Evolutionary conservation across 1,140 invertebrate species (phyloP).

Genomic region (Melitaea cinxia): DNA sequence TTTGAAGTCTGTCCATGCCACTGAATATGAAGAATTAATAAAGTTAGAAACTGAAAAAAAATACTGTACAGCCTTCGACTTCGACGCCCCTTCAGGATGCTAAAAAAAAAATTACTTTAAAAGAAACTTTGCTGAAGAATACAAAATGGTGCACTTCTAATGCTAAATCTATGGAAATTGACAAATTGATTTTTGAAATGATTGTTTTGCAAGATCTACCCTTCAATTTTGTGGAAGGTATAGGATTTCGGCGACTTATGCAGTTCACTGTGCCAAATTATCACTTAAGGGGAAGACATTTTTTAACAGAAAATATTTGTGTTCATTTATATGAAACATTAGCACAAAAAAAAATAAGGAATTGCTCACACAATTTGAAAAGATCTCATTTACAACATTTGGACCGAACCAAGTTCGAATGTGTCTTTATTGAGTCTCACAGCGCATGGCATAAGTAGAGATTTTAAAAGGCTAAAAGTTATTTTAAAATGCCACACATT

Average conservation of each 20-base stretch:
- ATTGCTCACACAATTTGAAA: conserved; percentile 20
- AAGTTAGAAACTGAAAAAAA: too few relatives aligned
- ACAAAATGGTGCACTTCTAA: conserved; percentile 20
- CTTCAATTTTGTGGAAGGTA: not conserved
- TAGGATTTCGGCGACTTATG: conserved; percentile 17
- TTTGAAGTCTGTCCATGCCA: too few relatives aligned
- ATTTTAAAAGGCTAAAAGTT: conserved; percentile 28
- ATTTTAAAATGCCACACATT: conserved; percentile 26
- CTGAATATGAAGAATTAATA: too few relatives aligned
- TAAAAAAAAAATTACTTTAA: not conserved
- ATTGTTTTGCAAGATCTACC: too few relatives aligned
- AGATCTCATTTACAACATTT: conserved; percentile 23
- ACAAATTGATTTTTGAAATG: too few relatives aligned
- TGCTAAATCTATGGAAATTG: not conserved
- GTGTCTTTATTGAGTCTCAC: conserved; percentile 21
- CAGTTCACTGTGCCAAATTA: conserved; percentile 21
- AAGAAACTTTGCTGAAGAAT: conserved; percentile 10
- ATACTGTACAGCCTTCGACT: too few relatives aligned
- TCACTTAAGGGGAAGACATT: conserved; percentile 23
- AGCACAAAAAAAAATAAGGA: conserved; percentile 23
- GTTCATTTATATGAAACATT: conserved; percentile 14
- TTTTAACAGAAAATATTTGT: conserved; percentile 25
- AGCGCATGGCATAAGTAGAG: conserved; percentile 19
- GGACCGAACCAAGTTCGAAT: conserved; percentile 21
- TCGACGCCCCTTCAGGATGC: too few relatives aligned